A percentile compares a stretch with the other conserved stretches of the same genome.
Evolutionary conservation across 2,888 invertebrate genomes (phyloP).

Genomic region (Papilio demoleus): DNA sequence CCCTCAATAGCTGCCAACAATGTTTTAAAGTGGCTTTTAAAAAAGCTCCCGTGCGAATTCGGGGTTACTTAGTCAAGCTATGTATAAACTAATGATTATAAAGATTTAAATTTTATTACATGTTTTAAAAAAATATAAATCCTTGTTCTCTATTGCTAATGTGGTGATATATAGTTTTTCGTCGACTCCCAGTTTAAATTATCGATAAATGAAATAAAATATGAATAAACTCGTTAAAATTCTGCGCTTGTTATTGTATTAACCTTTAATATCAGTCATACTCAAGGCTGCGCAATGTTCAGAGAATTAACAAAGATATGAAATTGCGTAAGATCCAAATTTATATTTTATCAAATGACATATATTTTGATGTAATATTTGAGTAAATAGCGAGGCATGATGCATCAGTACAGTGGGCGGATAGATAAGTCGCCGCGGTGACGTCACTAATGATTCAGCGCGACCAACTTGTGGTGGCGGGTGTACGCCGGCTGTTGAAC

Average conservation of each 20-base stretch:
- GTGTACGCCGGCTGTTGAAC: conserved; percentile 35
- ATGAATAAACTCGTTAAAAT: too few species aligned
- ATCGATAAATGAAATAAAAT: too few species aligned
- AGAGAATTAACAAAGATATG: conserved; percentile 1
- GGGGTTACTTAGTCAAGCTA: too few species aligned
- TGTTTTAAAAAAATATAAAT: too few species aligned
- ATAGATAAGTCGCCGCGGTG: conserved; percentile 25
- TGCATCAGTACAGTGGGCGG: neutral
- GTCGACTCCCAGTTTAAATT: too few species aligned
- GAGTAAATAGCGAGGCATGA: conserved; percentile 18
- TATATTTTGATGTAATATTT: conserved; percentile 30
- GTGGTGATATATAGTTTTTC: too few species aligned
- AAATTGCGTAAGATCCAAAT: conserved; percentile 11
- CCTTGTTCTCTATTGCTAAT: too few species aligned
- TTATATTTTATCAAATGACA: conserved; percentile 24
- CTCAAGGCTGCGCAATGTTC: conserved; percentile 8
- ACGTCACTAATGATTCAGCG: conserved; percentile 38
- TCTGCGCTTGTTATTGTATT: neutral
- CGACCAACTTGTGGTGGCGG: conserved; percentile 15
- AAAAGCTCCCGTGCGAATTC: too few species aligned
- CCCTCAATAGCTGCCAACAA: too few species aligned
- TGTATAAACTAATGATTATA: too few species aligned
- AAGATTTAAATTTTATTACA: too few species aligned
- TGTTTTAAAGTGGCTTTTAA: too few species aligned
- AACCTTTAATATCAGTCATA: conserved; percentile 11